Evolutionary conservation across 2,888 invertebrate species (phyloP).

Genomic region (Amblyjoppa fuscipennis): DNA sequence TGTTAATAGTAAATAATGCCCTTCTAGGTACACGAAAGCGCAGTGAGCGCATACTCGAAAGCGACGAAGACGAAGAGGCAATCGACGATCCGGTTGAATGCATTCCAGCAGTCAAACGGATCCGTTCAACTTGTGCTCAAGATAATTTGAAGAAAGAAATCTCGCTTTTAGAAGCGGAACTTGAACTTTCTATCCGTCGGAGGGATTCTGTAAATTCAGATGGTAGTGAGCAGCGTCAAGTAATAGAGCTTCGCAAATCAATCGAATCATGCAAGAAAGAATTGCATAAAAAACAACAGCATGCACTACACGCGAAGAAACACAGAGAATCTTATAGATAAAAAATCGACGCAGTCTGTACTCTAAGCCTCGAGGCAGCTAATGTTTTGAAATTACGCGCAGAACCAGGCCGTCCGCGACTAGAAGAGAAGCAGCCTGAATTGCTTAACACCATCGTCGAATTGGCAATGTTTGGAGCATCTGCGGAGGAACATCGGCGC

Average conservation of each 20-base stretch:
- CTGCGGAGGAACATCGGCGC: conserved; percentile 75
- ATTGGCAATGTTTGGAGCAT: conserved; percentile 77
- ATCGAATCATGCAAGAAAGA: conserved; percentile 41
- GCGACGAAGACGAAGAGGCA: no score
- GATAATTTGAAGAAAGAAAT: not conserved
- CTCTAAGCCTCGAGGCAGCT: conserved; percentile 34
- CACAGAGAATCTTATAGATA: conserved; percentile 20
- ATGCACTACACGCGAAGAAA: conserved; percentile 51
- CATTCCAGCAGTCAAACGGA: not conserved
- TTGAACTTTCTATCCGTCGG: not conserved
- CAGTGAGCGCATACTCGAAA: no score
- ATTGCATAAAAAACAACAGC: conserved; percentile 46
- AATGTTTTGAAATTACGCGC: conserved; percentile 52
- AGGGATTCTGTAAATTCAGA: conserved; percentile 1
- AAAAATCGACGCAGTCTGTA: not conserved
- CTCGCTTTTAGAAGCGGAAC: conserved; percentile 20
- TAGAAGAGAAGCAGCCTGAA: conserved; percentile 76
- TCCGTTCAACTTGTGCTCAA: not conserved
- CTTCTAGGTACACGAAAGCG: no score
- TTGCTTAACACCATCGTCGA: conserved; percentile 76
- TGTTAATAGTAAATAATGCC: no score
- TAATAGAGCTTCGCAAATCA: conserved; percentile 48
- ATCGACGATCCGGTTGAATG: no score
- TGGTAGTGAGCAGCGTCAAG: conserved; percentile 14
- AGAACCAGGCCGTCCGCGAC: conserved; percentile 72